Base-by-base conservation (phyloP, 53 echinoderm and acorn worm species). In the Echinometra lucunter region DNA sequence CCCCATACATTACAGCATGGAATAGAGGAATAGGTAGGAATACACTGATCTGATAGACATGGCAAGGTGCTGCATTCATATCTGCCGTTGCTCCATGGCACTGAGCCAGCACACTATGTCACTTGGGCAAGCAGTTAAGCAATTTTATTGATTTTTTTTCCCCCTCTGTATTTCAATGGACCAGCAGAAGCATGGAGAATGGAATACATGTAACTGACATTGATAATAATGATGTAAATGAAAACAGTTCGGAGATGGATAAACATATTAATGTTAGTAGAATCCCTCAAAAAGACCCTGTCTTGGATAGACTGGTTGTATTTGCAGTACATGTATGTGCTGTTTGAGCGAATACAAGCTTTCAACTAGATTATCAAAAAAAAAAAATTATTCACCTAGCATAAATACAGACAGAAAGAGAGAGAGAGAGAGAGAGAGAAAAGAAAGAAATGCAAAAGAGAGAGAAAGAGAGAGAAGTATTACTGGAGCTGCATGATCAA, bases 1-100 rank as follows among this genome's bases (percentile, higher is more conserved):
- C 89, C 60, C 21, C 89, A 23, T 89, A 89, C 37, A 89, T 89
- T 58, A 89, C 40, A 57, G 21, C 89, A 40, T 45, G 5, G 53
- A 21, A 88, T 88, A 89, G 37, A 60, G 37, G 63, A 16, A 27
- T 45, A 27, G 34, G 40, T 44, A 82, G 17, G 37, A 45, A 57
- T 34, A 89, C 35, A n/a, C n/a, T 13, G 38, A 89, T n/a, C 60
- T 78, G 40, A 78, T 42, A 21, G 6, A 19, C 42, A 38, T 4
- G 19, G 18, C 21, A 42, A 23, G 78, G 78, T 23, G 23, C 78
- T 35, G 13, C 9, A 53, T 53, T n/a, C 8, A 78, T 38, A 23
- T 10, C 19, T 60, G 89, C 89, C 58, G 28, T 85, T 85, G 49
- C 49, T 49, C 85, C 49, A n/a, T n/a, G 15, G 44, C 21, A 44